These are phyloP conservation scores for Styela clava DNA, from an alignment of 23 tunicate species.

Conservation along the genomic window DNA sequence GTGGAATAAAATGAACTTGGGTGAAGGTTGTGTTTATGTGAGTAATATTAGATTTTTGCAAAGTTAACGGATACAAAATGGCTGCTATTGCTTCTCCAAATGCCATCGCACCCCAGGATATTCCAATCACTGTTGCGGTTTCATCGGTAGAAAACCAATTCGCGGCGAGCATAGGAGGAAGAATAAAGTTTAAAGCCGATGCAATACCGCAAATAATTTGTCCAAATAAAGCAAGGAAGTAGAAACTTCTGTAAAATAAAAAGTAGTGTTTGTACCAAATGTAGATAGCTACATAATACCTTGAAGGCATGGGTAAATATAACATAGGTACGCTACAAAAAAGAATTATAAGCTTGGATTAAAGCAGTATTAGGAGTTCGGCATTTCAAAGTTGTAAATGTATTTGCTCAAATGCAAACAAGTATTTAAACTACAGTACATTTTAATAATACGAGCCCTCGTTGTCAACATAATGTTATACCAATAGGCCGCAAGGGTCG, in stretches of 20 bases:
- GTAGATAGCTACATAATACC: too few relatives aligned
- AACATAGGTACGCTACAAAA: too few relatives aligned
- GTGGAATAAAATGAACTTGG: background rate
- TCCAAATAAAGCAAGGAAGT: background rate
- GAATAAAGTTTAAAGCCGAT: background rate
- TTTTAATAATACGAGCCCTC: too few relatives aligned
- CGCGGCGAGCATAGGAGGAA: conserved; percentile 7
- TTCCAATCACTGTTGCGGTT: background rate
- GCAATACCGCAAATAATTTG: background rate
- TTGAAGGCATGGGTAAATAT: too few relatives aligned
- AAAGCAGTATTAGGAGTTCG: too few relatives aligned
- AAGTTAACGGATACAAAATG: background rate
- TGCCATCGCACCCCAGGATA: background rate
- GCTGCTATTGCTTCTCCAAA: background rate
- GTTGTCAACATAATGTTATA: too few relatives aligned
- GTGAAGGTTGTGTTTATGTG: background rate
- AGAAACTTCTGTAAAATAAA: background rate
- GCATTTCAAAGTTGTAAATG: too few relatives aligned
- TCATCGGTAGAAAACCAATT: conserved; percentile 5
- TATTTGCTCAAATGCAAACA: too few relatives aligned
- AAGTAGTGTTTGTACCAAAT: too few relatives aligned
- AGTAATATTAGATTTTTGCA: background rate
- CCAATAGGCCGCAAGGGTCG: too few relatives aligned
- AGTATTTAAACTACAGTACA: too few relatives aligned
- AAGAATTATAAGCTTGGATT: too few relatives aligned